Base-by-base conservation (phyloP, 2,888 invertebrate genomes). In the Listrodromus nycthemerus region DNA sequence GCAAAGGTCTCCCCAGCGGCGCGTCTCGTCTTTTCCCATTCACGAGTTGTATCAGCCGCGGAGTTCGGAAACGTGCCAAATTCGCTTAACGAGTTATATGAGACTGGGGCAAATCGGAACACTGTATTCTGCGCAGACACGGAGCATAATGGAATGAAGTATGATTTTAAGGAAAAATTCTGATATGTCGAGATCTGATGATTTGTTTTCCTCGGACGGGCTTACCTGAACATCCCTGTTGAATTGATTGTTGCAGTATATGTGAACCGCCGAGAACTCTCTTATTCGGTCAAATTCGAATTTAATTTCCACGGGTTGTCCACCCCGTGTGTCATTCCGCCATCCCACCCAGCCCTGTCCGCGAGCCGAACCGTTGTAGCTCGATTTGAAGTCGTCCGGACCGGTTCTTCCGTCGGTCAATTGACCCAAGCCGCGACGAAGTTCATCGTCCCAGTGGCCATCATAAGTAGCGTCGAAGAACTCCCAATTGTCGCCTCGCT, bases 271-370 rank as follows among this genome's bases (percentile, higher is more conserved):
- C 73, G 96, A 96, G 94, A 98, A 98, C 93, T 98, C 98, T 48
- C 98, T 95, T 86, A 98, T 96, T 91, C 95, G 95, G 92, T 98
- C 98, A 94, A 98, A 98, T 93, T 98, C 97, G 94, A 97, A 96
- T 75, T 95, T 95, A 87, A 97, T 95, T 89, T 96, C 95, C 0
- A 96, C 95, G 2, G 96, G 95, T 86, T 94, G 94, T 63, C 94
- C 94, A 58, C 93, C 94, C 3, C 96, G 94, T 1, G 96, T 95
- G 91, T 97, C 97, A 92, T 97, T 97, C 90, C 96, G 95, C 98
- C 98, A 98, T 8, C 98, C 98, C 45, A 98, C 96, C 98, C 98
- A 98, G 73, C 97, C 97, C 89, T 97, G 96, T 21, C 89, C 88
- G 2, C 89, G 88, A 83, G 90, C 91, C 76, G 91, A 88, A 75